Conservation (phyloP, 2,113 vertebrate species). For the Thomomys bottae region DNA sequence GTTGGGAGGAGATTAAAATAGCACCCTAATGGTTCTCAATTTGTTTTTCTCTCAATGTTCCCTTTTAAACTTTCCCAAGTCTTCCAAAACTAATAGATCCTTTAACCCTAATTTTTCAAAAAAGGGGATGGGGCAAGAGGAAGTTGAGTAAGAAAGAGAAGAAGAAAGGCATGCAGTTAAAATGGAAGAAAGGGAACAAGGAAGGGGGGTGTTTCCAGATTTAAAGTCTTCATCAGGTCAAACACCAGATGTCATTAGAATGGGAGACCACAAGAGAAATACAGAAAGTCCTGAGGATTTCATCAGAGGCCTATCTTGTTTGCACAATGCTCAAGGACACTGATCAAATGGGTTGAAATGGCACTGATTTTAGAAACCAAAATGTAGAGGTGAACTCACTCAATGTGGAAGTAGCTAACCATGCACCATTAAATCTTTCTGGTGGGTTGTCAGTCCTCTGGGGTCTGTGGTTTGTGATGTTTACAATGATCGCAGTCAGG, state of each 20-base stretch:
- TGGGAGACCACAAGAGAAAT: neutral
- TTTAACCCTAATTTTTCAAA: neutral
- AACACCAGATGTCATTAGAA: neutral
- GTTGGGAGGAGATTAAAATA: neutral
- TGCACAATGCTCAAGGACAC: neutral
- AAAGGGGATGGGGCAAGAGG: neutral
- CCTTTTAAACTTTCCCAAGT: neutral
- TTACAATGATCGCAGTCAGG: rapidly evolving
- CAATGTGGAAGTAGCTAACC: neutral
- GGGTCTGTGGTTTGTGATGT: neutral
- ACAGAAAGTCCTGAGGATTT: neutral
- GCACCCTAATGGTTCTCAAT: neutral
- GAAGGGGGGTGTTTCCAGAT: neutral
- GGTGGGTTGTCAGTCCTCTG: neutral
- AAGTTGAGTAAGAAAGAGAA: neutral
- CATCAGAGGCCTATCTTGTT: neutral
- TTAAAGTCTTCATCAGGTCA: neutral
- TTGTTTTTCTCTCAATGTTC: constrained; percentile 46
- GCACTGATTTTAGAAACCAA: constrained; percentile 10
- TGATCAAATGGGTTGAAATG: neutral
- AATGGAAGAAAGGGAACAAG: neutral
- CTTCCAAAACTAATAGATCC: neutral
- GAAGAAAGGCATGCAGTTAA: neutral
- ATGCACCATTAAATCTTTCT: neutral
- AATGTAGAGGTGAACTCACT: neutral